Percentiles rank a stretch among this genome's conserved stretches.
Evolutionary conservation across 2,113 vertebrate genomes (phyloP).

Genomic region (Noctilio leporinus): DNA sequence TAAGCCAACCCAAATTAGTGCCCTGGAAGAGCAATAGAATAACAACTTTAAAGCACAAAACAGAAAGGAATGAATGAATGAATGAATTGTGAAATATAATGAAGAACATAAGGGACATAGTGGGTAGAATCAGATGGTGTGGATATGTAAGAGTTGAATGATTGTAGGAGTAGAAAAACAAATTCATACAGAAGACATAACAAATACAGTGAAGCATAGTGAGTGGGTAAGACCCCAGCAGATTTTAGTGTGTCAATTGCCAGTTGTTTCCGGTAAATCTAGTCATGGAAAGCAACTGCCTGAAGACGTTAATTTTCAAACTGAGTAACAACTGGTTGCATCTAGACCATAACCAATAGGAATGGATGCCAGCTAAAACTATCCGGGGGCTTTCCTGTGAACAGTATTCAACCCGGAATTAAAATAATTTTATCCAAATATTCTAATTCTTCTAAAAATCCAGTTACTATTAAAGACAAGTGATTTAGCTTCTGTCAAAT

Average conservation of each 20-base stretch:
- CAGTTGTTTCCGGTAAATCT: neutral
- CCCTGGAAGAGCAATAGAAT: neutral
- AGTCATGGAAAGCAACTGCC: neutral
- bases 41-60: neutral
- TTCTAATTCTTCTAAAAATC: neutral
- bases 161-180: neutral
- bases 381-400: neutral
- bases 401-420: neutral
- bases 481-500: neutral
- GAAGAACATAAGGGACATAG: neutral
- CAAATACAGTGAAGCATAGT: neutral
- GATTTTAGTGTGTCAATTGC: too few relatives aligned
- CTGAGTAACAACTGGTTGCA: neutral
- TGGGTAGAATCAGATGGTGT: neutral
- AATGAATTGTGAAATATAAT: neutral
- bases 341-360: neutral
- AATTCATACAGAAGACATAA: neutral
- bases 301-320: neutral
- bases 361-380: neutral
- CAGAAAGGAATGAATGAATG: neutral
- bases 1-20: neutral
- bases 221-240: neutral
- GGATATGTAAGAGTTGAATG: neutral
- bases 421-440: neutral
- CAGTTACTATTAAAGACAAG: neutral